Evolutionary conservation across 2,113 vertebrate genomes (phyloP).

Genomic region (Lagopus leucura): DNA sequence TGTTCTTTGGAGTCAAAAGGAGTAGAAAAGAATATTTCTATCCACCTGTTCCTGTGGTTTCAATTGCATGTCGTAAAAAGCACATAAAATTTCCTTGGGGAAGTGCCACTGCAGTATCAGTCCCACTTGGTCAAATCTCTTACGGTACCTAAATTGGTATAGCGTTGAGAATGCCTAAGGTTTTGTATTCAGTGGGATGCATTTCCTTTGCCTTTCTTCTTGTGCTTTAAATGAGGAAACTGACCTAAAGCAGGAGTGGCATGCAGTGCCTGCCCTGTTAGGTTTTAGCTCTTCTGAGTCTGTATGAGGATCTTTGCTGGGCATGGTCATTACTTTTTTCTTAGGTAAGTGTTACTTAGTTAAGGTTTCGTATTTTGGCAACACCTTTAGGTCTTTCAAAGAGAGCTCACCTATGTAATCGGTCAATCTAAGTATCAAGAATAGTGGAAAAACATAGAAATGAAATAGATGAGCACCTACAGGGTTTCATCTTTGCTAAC

Average conservation of each 20-base stretch:
- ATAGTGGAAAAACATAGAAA: rapidly evolving
- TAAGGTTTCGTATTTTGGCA: not conserved
- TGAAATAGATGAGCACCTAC: not conserved
- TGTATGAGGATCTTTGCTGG: rapidly evolving
- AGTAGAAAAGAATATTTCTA: not conserved
- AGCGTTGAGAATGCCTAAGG: not conserved
- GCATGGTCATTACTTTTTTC: no score
- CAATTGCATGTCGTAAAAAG: not conserved
- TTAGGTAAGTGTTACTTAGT: not conserved
- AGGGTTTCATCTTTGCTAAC: not conserved
- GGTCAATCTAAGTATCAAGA: not conserved
- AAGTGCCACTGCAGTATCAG: not conserved
- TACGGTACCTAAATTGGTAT: not conserved
- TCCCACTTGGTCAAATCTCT: not conserved
- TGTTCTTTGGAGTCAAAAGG: not conserved
- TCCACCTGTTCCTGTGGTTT: not conserved
- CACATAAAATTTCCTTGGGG: not conserved
- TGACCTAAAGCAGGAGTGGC: not conserved
- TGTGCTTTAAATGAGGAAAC: not conserved
- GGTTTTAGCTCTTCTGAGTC: not conserved
- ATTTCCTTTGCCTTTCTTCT: not conserved
- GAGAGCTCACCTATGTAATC: not conserved
- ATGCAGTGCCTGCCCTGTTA: rapidly evolving
- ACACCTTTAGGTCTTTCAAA: not conserved
- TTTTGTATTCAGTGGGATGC: not conserved